Base-by-base conservation (phyloP, 2,113 vertebrate genomes). In the Xiphophorus hellerii region DNA sequence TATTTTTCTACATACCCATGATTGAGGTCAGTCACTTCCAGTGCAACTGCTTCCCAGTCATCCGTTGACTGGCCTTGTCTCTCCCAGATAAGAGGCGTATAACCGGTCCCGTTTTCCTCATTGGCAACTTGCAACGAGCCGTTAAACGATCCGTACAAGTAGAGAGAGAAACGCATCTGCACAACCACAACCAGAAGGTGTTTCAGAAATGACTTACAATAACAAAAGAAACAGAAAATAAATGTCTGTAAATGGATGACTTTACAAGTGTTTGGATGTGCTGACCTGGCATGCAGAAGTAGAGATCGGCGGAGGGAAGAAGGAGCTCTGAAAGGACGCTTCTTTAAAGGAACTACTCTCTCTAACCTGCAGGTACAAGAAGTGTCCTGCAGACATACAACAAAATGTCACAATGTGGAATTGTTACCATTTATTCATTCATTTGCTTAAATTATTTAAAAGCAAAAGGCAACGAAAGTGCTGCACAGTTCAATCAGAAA, bases 131-230 rank as follows among this genome's bases (percentile, higher is more conserved):
- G 85, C 76, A 97, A 33, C 0, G 96, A 95, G n/a, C 96, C 96
- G 51, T 96, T 96, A 84, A 96, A 96, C 77, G 70, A 76, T 15
- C 96, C 96, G 76, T 90, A 94, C 29, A 97, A 60, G 74, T 96
- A 95, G 39, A 96, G 84, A 61, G 94, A 96, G 80, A 97, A 96
- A 63, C 88, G 95, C 82, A 97, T 84, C 96, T 97, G 74, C n/a
- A 75, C 29, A 82, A 15, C 77, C 61, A 79, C 29, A 37, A 37
- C 35, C 35, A 83, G n/a, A n/a, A 8, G 29, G 6, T 66, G 20
- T 74, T 64, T 62, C 9, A 35, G 2, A 20, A 42, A 60, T 3
- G 31, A 17, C 14, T 54, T 11, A 54, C 12, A 76, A 42, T 1
- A 14, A 60, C 2, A 44, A n/a, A 3, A n/a, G 0, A 44, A 62